phyloP scores from a whole-genome alignment of 2,797 vertebrate species.

The Decapterus maruadsi region DNA sequence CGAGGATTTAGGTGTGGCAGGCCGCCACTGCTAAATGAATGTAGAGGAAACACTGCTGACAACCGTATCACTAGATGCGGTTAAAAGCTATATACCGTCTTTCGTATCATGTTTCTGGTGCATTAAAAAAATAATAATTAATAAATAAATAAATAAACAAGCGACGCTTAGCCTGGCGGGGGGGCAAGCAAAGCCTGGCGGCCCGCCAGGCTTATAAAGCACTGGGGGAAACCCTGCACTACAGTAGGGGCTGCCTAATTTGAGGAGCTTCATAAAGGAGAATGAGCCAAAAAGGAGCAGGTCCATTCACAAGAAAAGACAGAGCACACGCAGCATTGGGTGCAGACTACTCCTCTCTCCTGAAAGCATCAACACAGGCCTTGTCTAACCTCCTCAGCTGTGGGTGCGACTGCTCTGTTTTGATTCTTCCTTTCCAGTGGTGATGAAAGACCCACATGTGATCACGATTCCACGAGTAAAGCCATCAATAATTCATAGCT shows the following conservation, averaged over 20 bases:
- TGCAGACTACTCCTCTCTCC: neutral
- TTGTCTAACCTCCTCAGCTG: conserved; percentile 15
- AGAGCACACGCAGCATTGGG: conserved; percentile 1
- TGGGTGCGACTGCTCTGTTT: neutral
- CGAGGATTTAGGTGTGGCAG: too few species aligned
- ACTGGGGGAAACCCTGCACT: too few species aligned
- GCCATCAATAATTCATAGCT: conserved; percentile 61
- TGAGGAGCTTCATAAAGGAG: conserved; percentile 48
- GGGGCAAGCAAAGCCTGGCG: too few species aligned
- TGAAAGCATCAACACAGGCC: conserved; percentile 27
- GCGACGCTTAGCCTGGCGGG: too few species aligned
- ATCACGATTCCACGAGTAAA: conserved; percentile 45
- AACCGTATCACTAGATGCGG: too few species aligned
- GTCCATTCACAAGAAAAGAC: neutral
- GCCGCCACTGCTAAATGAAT: too few species aligned
- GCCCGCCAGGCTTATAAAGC: too few species aligned
- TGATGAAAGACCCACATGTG: conserved; percentile 39
- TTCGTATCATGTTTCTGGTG: too few species aligned
- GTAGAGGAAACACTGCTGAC: too few species aligned
- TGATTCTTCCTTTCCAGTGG: conserved; percentile 33
- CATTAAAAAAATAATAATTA: too few species aligned
- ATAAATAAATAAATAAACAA: too few species aligned
- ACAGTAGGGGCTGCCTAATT: conserved; percentile 51
- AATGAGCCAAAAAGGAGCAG: conserved; percentile 12
- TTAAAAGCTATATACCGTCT: too few species aligned